Base-by-base conservation (phyloP, 1,140 invertebrate genomes). In the Dufourea novaeangliae region DNA sequence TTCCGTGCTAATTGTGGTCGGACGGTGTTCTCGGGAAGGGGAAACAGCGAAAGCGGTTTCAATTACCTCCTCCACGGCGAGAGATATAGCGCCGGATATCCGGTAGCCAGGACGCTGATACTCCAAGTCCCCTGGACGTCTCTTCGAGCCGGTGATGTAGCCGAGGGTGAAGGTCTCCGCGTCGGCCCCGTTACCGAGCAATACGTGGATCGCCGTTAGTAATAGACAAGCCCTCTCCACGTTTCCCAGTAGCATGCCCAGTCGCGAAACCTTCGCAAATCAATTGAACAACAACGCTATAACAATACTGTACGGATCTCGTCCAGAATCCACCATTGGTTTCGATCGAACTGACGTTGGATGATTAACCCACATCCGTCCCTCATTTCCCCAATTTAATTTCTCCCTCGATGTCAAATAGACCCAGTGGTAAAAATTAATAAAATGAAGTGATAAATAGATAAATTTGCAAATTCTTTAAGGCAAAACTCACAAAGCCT, bases 61-160 rank as follows among this genome's bases (percentile, higher is more conserved):
- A 32, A 73, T 78, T 79, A 93, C 94, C 91, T 97, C 95, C 17
- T 95, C 94, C 2, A 96, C 93, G 14, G 97, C 97, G 78, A 97
- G 93, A 1, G 96, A 96, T 78, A 98, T 97, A 25, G 97, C 97
- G 1, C 97, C 98, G 75, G 95, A 96, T 79, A 96, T 96, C 50
- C 93, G 94, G 17, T 94, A 88, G 20, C 96, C 97, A 0, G 97
- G 97, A 77, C 95, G 93, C 56, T 95, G 94, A 90, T 97, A 98
- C 84, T 95, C 95, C 46, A 94, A 92, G 89, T 98, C 96, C 3
- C 95, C 95, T 11, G 94, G 94, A 52, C 94, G 92, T 54, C 97
- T 91, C 83, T 96, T 94, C 1, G 96, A 97, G 0, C 97, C 97
- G 0, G 96, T 97, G 52, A 97, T 91, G 88, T 96, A 97, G n/a